A percentile compares a stretch with the other conserved stretches of the same genome.
phyloP scores from a whole-genome alignment of 2,888 invertebrate species.

The Sialis lutaria region DNA sequence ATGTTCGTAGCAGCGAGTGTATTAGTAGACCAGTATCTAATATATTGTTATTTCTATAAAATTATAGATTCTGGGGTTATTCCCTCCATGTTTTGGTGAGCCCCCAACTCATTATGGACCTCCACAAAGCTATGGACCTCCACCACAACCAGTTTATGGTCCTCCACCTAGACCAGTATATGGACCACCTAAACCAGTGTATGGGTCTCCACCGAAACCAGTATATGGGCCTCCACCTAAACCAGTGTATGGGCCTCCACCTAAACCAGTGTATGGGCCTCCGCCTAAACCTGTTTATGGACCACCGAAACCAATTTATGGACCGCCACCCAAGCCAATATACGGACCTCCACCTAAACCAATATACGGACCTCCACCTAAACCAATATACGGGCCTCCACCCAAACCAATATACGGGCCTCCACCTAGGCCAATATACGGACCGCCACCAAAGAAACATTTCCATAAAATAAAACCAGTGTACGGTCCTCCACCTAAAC shows the following conservation, averaged over 20 bases:
- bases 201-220: too few relatives aligned
- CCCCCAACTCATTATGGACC: too few relatives aligned
- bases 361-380: slow-evolving; percentile 11
- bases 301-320: slow-evolving; percentile 13
- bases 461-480: background rate
- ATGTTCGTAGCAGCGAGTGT: too few relatives aligned
- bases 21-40: too few relatives aligned
- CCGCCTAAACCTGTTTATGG: slow-evolving; percentile 15
- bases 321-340: slow-evolving; percentile 8
- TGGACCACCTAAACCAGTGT: too few relatives aligned
- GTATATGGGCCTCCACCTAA: slow-evolving; percentile 8
- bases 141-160: too few relatives aligned
- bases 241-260: slow-evolving; percentile 9
- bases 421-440: slow-evolving; percentile 9
- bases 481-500: slow-evolving; percentile 11
- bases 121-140: too few relatives aligned
- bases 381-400: slow-evolving; percentile 10
- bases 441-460: slow-evolving; percentile 3
- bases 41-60: too few relatives aligned
- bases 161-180: too few relatives aligned
- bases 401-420: slow-evolving; percentile 12
- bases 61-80: too few relatives aligned
- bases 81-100: too few relatives aligned
- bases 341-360: slow-evolving; percentile 9
- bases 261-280: slow-evolving; percentile 13